Base-by-base conservation (phyloP, 2,797 vertebrate genomes). In the Cygnus olor region DNA sequence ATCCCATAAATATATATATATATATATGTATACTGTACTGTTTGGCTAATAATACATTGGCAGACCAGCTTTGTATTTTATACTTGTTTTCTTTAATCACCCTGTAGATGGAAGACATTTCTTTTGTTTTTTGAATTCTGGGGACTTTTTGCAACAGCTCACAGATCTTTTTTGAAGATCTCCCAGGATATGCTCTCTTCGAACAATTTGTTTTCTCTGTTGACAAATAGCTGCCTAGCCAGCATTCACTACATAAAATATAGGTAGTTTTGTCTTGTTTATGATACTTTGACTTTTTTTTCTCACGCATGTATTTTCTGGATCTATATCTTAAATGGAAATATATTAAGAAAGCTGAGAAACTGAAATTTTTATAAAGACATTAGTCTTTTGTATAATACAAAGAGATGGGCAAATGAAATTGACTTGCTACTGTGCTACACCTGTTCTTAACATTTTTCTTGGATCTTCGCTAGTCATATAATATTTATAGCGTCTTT, bases 351-450 rank as follows among this genome's bases (percentile, higher is more conserved):
- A 88, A 45, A 77, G 30, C 53, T 71, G 56, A 66, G 84, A 69
- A 73, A 20, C 19, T 5, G 7, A 61, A 60, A 69, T 24, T 11
- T 56, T 91, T 83, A n/a, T n/a, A 7, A 57, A 57, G 53, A 65
- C 16, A 20, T 6, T 42, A 66, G 30, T 54, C 15, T 85, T 87
- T 61, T 69, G 36, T 76, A 38, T 90, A n/a, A 68, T 44, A 49
- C 2, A 66, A 47, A 65, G 60, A 64, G 60, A 49, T 60, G 8
- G 16, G 60, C 38, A 81, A 86, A 53, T 22, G 16, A 84, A 91
- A 77, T 64, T 60, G 74, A n/a, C 83, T 88, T 94, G 80, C 80
- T 94, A 45, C 64, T 93, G 74, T 91, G 89, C 78, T 85, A 80
- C 88, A 91, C 85, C 91, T 88, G 77, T 76, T 89, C 60, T 77